Evolutionary conservation across 2,797 vertebrate genomes (phyloP), one percentile per base, ranked within the genome.

Genomic region (Crocodylus rhombifer): DNA sequence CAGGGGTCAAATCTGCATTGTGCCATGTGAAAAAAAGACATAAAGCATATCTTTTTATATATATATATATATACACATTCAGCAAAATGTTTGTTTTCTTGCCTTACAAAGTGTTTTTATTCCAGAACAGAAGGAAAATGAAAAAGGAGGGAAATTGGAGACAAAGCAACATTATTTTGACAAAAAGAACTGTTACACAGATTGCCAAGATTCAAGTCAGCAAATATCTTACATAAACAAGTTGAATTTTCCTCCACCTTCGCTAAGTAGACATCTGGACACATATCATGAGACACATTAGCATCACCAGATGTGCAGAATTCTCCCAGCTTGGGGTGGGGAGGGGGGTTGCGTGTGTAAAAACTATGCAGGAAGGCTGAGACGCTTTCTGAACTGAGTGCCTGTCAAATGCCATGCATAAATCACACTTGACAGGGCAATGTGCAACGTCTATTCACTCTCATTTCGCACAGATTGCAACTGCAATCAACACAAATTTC

Each of bases 401-500:
- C 75, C 55, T 94, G 89, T 97, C 95, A 97, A 86, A 82, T 67
- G 58, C 88, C 87, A 83, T 36, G 80, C 88, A 94, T 94, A 96
- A 97, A 97, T 96, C 96, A 96, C 90, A 87, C 85, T 1, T 82
- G 91, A 93, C 92, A 92, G 64, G 36, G 25, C 80, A 90, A 75
- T 33, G 25, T 30, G 82, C 76, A 93, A 92, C 4, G 9, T 69
- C 74, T 77, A 30, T 65, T 89, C 77, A 65, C 65, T 77, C 62
- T 76, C 92, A 81, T 58, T 67, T 81, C 83, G 30, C 81, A 93
- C 75, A 80, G 94, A 55, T 57, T 42, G 55, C 77, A 80, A 33
- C 57, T 92, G 86, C 55, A 86, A 96, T 97, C 96, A 95, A 91
- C 95, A 95, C 56, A 84, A 87, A 16, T 93, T 93, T 94, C 88